These are phyloP conservation scores for Drosophila bocqueti DNA, from an alignment of 1,140 invertebrate genomes.

Conservation along the genomic window DNA sequence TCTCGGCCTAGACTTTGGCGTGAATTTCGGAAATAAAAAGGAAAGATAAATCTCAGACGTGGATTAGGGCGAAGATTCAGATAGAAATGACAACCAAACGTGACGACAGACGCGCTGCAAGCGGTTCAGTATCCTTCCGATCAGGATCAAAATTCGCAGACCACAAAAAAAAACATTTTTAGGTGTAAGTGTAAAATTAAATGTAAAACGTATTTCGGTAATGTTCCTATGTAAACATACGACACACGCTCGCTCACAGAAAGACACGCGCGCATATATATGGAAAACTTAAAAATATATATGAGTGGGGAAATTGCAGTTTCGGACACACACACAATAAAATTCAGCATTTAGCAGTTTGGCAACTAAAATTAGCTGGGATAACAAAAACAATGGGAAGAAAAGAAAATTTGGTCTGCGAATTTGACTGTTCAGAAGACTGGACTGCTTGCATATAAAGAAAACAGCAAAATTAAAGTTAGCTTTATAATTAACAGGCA, in stretches of 20 bases:
- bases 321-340: constrained; percentile 59
- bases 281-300: constrained; percentile 42
- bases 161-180: constrained; percentile 57
- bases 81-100: constrained; percentile 37
- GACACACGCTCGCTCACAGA: constrained; percentile 48
- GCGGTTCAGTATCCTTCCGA: constrained; percentile 40
- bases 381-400: constrained; percentile 25
- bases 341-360: constrained; percentile 77
- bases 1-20: constrained; percentile 81
- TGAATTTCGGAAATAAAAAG: constrained; percentile 66
- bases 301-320: constrained; percentile 50
- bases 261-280: constrained; percentile 39
- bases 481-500: constrained; percentile 82
- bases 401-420: constrained; percentile 35
- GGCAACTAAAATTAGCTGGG: constrained; percentile 43
- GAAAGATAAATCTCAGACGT: constrained; percentile 28
- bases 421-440: constrained; percentile 16
- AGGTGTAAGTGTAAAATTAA: constrained; percentile 84
- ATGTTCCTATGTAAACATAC: constrained; percentile 83
- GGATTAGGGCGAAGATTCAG: constrained; percentile 38
- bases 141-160: constrained; percentile 22
- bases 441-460: constrained; percentile 41
- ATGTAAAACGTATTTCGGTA: constrained; percentile 82
- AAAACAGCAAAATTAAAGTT: constrained; percentile 33
- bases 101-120: constrained; percentile 64